A percentile compares a stretch with the other conserved stretches of the same genome.
These are phyloP conservation scores for Semicossyphus pulcher DNA, from an alignment of 2,113 vertebrate genomes.

Conservation along the genomic window DNA sequence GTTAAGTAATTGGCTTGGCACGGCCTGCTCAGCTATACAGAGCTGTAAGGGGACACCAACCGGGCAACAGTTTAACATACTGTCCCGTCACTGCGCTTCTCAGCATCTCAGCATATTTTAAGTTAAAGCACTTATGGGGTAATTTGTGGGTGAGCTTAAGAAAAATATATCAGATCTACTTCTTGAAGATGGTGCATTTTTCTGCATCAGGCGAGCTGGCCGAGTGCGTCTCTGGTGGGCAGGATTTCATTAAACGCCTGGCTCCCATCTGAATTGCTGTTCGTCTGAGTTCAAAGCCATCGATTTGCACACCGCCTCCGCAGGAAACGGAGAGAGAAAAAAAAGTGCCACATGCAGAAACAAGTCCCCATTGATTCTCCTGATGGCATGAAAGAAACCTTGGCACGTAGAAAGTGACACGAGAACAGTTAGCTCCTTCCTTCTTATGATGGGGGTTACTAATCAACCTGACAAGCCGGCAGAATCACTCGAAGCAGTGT, in stretches of 20 bases:
- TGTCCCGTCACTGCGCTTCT: constrained; percentile 9
- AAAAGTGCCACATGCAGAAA: constrained; percentile 58
- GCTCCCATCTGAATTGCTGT: constrained; percentile 59
- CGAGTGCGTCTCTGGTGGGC: constrained; percentile 39
- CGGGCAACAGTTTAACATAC: constrained; percentile 35
- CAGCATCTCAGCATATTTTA: constrained; percentile 34
- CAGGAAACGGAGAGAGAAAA: constrained; percentile 45
- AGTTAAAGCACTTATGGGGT: constrained; percentile 26
- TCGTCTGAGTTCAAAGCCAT: constrained; percentile 65
- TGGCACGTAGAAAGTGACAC: constrained; percentile 54
- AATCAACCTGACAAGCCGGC: constrained; percentile 56
- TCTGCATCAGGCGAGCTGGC: constrained; percentile 41
- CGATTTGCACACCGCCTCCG: constrained; percentile 68
- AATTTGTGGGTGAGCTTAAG: constrained; percentile 13
- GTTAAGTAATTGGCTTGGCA: constrained; percentile 72
- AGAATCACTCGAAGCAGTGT: constrained; percentile 20
- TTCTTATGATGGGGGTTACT: constrained; percentile 43
- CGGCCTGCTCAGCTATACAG: constrained; percentile 14
- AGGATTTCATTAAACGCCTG: constrained; percentile 64
- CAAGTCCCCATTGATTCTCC: constrained; percentile 58
- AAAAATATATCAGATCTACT: constrained; percentile 32
- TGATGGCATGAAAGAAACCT: constrained; percentile 47
- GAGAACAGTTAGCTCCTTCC: constrained; percentile 42
- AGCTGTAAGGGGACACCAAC: constrained; percentile 12
- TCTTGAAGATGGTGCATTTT: constrained; percentile 44